phyloP scores from a whole-genome alignment of 2,113 vertebrate species.

The Hyperoodon ampullatus region DNA sequence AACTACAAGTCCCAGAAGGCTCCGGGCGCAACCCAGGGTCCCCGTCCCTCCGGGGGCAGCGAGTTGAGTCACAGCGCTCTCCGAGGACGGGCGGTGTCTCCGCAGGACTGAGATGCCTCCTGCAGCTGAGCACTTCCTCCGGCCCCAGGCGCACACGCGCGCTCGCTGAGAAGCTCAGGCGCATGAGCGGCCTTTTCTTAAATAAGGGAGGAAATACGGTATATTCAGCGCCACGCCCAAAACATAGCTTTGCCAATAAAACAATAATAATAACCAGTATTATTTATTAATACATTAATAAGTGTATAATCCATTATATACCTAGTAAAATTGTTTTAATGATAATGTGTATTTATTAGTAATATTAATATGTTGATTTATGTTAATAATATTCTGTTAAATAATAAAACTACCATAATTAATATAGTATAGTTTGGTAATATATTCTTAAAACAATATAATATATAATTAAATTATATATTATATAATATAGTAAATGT shows the following conservation, averaged over 20 bases:
- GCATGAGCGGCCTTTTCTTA: neutral
- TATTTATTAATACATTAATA: neutral
- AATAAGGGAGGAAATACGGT: neutral
- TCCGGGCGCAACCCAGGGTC: fast-evolving
- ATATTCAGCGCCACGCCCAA: neutral
- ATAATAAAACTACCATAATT: neutral
- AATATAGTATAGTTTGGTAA: neutral
- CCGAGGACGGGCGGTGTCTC: neutral
- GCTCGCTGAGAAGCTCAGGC: neutral
- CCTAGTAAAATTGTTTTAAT: neutral
- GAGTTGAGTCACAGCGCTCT: neutral
- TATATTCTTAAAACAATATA: neutral
- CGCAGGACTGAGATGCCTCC: neutral
- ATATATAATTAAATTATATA: too few relatives aligned
- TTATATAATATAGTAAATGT: too few relatives aligned
- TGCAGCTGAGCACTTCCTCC: neutral
- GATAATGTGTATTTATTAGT: neutral
- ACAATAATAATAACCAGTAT: neutral
- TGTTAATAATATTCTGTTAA: neutral
- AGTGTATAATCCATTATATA: neutral
- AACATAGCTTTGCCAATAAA: neutral
- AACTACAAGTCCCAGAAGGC: conserved; percentile 24
- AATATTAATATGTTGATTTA: neutral
- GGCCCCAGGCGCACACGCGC: fast-evolving
- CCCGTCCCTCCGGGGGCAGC: neutral